Evolutionary conservation across 2,113 vertebrate species (phyloP).

Genomic region (Vulpes ferrilata): DNA sequence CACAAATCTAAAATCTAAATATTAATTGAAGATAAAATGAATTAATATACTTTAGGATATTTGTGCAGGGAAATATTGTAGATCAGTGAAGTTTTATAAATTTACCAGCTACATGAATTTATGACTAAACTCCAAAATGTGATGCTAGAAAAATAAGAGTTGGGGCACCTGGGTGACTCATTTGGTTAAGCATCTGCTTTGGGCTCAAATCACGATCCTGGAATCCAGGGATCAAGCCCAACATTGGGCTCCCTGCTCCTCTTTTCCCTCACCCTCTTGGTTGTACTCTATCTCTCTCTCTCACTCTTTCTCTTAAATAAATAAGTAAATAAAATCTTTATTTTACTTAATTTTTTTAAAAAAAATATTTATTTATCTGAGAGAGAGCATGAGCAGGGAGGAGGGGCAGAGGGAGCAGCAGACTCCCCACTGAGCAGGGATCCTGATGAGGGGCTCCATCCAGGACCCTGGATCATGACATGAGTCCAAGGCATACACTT

Average conservation of each 20-base stretch:
- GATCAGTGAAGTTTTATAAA: not conserved
- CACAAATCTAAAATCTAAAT: not conserved
- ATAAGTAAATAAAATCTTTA: not conserved
- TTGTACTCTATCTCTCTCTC: not conserved
- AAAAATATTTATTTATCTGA: not conserved
- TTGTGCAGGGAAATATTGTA: not conserved
- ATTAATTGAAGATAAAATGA: not conserved
- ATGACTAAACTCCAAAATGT: not conserved
- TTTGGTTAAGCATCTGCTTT: not conserved
- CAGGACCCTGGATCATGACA: not conserved
- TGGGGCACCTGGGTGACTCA: not conserved
- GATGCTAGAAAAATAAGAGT: not conserved
- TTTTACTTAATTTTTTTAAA: not conserved
- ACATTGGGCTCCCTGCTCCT: not conserved
- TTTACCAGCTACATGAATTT: not conserved
- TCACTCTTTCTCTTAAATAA: not conserved
- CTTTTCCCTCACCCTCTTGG: not conserved
- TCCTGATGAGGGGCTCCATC: fast-evolving
- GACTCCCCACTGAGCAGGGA: not conserved
- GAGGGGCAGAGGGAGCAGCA: not conserved
- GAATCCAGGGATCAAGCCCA: not conserved
- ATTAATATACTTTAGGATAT: not conserved
- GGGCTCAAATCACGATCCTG: not conserved
- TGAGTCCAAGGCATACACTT: not conserved
- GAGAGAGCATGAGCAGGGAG: not conserved